These are phyloP conservation scores for Idaea straminata DNA, from an alignment of 2,888 invertebrate genomes.

Conservation along the genomic window DNA sequence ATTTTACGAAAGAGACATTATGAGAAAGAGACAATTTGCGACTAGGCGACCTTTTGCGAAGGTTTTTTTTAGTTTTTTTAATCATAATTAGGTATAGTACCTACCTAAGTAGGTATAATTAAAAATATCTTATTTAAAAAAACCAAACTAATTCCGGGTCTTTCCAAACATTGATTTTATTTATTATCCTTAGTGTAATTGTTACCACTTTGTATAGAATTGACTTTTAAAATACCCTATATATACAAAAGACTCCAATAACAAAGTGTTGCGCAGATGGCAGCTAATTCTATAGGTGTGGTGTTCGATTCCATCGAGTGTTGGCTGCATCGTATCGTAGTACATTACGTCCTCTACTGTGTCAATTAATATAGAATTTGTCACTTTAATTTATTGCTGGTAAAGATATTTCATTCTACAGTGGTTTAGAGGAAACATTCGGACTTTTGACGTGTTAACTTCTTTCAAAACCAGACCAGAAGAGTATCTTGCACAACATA, in stretches of 20 bases:
- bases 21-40: too few species aligned
- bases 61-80: too few species aligned
- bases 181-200: not conserved
- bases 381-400: slow-evolving; percentile 62
- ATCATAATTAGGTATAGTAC: too few species aligned
- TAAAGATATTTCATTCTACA: slow-evolving; percentile 5
- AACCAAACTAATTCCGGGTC: too few species aligned
- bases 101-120: too few species aligned
- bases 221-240: not conserved
- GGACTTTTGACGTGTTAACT: too few species aligned
- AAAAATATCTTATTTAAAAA: too few species aligned
- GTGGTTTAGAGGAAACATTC: not conserved
- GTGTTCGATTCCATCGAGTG: slow-evolving; percentile 64
- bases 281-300: slow-evolving; percentile 59
- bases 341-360: slow-evolving; percentile 18
- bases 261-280: slow-evolving; percentile 37
- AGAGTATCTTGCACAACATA: too few species aligned
- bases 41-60: too few species aligned
- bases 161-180: not conserved
- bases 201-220: not conserved
- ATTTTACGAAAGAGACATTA: too few species aligned
- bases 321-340: slow-evolving; percentile 28
- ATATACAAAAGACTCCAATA: slow-evolving; percentile 10
- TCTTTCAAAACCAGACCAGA: too few species aligned
- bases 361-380: slow-evolving; percentile 75